These are phyloP conservation scores for Penelope pileata DNA, from an alignment of 2,113 vertebrate species.

Conservation along the genomic window DNA sequence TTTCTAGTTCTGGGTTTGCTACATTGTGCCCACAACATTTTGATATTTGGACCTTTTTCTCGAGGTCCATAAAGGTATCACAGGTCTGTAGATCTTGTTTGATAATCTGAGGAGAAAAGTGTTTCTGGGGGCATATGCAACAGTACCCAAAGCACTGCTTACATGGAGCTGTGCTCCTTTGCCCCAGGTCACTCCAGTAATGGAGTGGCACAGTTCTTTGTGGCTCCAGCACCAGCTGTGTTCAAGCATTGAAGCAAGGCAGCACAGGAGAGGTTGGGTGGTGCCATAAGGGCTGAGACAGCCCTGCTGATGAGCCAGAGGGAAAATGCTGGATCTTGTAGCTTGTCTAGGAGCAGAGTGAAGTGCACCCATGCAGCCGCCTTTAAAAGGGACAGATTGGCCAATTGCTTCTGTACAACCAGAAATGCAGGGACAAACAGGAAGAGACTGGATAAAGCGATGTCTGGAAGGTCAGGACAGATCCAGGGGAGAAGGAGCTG, in stretches of 20 bases:
- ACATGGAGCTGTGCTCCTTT: neutral
- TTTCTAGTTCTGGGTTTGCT: neutral
- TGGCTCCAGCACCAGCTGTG: neutral
- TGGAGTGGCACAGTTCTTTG: neutral
- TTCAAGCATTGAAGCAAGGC: neutral
- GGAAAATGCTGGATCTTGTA: neutral
- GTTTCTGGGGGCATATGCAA: neutral
- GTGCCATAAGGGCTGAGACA: neutral
- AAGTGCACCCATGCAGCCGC: neutral
- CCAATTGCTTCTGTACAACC: neutral
- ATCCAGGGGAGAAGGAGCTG: neutral
- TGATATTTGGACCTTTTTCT: neutral
- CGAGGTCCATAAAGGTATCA: neutral
- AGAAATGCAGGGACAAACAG: neutral
- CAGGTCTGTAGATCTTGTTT: neutral
- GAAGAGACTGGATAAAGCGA: neutral
- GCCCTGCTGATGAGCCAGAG: neutral
- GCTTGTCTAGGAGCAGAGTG: neutral
- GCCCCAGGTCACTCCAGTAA: neutral
- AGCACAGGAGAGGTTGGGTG: neutral
- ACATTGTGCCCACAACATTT: neutral
- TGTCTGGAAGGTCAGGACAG: neutral
- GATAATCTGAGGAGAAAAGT: neutral
- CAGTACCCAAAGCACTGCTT: neutral
- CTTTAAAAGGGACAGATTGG: neutral